Evolutionary conservation across 2,797 vertebrate genomes (phyloP).

Genomic region (Spinibarbus caldwelli): DNA sequence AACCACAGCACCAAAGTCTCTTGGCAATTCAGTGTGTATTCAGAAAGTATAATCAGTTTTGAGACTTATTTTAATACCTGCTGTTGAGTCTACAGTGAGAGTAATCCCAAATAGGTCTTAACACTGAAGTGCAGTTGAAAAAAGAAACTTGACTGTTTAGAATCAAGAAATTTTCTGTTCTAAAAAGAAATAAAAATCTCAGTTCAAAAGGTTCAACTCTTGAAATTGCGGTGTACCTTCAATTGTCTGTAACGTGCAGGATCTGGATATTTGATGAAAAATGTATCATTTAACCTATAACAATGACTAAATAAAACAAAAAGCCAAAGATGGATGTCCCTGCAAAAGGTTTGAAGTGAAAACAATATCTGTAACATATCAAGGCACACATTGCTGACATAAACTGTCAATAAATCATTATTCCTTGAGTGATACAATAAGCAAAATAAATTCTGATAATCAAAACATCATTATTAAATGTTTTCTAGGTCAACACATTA

Average conservation of each 20-base stretch:
- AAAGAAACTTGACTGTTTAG: constrained; percentile 51
- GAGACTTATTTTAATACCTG: constrained; percentile 35
- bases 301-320: constrained; percentile 61
- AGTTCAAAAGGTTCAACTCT: constrained; percentile 66
- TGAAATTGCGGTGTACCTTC: constrained; percentile 76
- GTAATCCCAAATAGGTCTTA: constrained; percentile 71
- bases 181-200: constrained; percentile 64
- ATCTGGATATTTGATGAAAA: constrained; percentile 73
- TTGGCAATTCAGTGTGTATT: constrained; percentile 45
- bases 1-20: constrained; percentile 16
- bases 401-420: not conserved
- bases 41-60: constrained; percentile 40
- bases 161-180: constrained; percentile 16
- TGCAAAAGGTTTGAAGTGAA: constrained; percentile 18
- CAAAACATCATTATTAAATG: not conserved
- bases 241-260: constrained; percentile 71
- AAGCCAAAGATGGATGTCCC: not conserved
- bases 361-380: not conserved
- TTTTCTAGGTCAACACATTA: not conserved
- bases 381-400: not conserved
- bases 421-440: not conserved
- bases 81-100: constrained; percentile 73
- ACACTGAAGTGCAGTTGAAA: constrained; percentile 66
- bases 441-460: not conserved
- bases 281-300: constrained; percentile 57